Evolutionary conservation across 2,888 invertebrate genomes (phyloP), one percentile per base, ranked within the genome.

Genomic region (Micoletzkya japonica): DNA sequence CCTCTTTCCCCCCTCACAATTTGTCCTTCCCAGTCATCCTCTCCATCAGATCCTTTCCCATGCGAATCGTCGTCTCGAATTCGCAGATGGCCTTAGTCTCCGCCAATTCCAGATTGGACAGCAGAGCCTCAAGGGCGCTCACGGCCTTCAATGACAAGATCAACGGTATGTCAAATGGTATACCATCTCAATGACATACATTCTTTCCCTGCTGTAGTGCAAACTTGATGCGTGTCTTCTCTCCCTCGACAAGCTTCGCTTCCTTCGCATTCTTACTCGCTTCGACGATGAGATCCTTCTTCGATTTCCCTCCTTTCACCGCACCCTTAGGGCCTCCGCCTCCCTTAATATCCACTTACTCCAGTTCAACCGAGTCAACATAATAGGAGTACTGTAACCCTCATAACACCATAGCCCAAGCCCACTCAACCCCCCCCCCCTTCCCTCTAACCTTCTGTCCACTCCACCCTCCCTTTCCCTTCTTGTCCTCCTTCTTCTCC

Each of bases 21-120:
- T 28, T 54, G 2, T 66, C 64, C 64, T 66, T 66, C 14, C 64
- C 64, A 17, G 37, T 6, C 58, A 68, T 44, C 7, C 72, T 72
- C 52, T 74, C 74, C 30, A 74, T 52, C 24, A 79, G 71, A 1
- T 66, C 72, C 70, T 72, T 75, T 34, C 73, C 77, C 63, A 76
- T 75, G 1, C 79, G 73, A 28, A 77, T 70, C 7, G 76, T 74
- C n/a, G 79, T 72, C 70, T 83, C 82, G 59, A 73, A 84, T 7
- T 73, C 70, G 57, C 84, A 84, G 2, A 77, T 57, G 6, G 84
- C 84, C 69, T 76, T 82, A n/a, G 84, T 78, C 70, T 85, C 84
- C 1, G 77, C 75, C 49, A 83, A 63, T 37, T 83, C 82, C 32
- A 84, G 75, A 20, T 77, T 74, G 10, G 78, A 71, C 50, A 77